Conservation (phyloP, 2,113 vertebrate species). For the Uria aalge region DNA sequence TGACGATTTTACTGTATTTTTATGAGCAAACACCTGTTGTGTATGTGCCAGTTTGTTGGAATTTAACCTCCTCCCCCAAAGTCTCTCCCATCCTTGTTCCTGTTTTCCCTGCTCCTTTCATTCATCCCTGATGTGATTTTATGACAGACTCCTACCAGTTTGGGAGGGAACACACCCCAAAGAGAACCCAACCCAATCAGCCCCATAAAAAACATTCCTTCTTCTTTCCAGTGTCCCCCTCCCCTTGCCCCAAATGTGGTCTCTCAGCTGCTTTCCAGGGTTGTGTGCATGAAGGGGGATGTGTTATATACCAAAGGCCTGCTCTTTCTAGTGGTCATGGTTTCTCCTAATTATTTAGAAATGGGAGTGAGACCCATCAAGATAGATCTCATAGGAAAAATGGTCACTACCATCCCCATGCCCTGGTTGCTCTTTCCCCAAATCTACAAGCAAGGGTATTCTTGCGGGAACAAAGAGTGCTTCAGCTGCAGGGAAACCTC, state of each 20-base stretch:
- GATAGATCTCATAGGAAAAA: not conserved
- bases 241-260: not conserved
- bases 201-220: not conserved
- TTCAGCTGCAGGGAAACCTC: not conserved
- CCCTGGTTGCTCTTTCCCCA: not conserved
- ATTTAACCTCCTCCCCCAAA: conserved; percentile 33
- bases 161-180: conserved; percentile 45
- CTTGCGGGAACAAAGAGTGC: not conserved
- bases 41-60: conserved; percentile 78
- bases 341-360: not conserved
- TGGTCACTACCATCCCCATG: not conserved
- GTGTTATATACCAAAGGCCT: not conserved
- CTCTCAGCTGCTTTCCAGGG: conserved; percentile 11
- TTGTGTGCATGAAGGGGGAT: not conserved
- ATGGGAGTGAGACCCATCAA: not conserved
- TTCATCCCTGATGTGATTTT: conserved; percentile 54
- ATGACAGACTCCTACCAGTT: conserved; percentile 56
- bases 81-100: not conserved
- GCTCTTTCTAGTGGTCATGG: not conserved
- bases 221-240: not conserved
- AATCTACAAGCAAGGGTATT: not conserved
- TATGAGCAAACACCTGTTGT: conserved; percentile 82
- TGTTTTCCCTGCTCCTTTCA: conserved; percentile 10
- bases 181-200: conserved; percentile 61
- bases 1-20: conserved; percentile 81